Percentiles rank a stretch among this genome's conserved stretches.
Conservation (phyloP, 2,797 vertebrate genomes). For the Halcyon badia region DNA sequence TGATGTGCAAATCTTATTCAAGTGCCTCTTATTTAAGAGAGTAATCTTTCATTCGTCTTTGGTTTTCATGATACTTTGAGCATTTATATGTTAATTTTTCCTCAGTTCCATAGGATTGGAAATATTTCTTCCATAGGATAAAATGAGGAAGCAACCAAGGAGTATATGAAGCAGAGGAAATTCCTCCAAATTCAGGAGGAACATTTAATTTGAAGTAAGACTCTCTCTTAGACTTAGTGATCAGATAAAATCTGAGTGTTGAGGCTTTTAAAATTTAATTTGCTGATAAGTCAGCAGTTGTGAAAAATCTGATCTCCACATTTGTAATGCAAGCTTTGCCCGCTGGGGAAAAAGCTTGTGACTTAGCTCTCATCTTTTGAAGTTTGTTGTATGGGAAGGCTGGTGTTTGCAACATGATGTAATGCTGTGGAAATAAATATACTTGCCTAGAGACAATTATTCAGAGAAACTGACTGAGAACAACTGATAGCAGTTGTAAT, state of each 20-base stretch:
- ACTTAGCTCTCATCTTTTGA: background rate
- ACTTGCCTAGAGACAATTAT: background rate
- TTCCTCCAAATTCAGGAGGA: background rate
- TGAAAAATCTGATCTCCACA: background rate
- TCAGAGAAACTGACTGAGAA: background rate
- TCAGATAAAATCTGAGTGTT: background rate
- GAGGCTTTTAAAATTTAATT: constrained; percentile 17
- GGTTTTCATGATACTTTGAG: background rate
- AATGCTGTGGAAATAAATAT: background rate
- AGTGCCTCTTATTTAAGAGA: background rate
- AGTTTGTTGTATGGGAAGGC: background rate
- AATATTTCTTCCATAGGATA: background rate
- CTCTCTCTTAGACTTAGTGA: background rate
- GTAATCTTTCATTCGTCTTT: background rate
- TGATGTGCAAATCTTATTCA: background rate
- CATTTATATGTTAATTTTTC: background rate
- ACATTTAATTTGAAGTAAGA: background rate
- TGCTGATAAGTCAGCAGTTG: background rate
- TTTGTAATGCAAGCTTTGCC: background rate
- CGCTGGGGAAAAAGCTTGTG: background rate
- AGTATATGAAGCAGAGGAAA: background rate
- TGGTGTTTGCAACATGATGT: background rate
- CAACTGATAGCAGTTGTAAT: background rate
- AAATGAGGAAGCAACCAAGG: background rate
- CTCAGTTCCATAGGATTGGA: background rate